A percentile compares a stretch with the other conserved stretches of the same genome.
These are phyloP conservation scores for Chinchilla lanigera DNA, from an alignment of 2,113 vertebrate genomes.

Conservation along the genomic window DNA sequence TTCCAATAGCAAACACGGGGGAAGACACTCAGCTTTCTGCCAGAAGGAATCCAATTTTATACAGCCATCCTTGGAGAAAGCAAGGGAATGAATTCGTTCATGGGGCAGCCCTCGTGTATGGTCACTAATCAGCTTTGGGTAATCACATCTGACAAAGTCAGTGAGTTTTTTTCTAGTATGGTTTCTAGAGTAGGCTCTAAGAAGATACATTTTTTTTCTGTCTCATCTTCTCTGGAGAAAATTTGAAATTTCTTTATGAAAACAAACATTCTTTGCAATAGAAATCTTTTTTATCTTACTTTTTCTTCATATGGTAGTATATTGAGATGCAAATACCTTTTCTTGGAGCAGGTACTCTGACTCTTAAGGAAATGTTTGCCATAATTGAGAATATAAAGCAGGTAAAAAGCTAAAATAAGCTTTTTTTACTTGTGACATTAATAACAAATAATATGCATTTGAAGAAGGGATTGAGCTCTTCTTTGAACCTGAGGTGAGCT, in stretches of 20 bases:
- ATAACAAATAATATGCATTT: background rate
- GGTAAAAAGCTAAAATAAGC: background rate
- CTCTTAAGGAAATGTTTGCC: background rate
- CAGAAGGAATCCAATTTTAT: background rate
- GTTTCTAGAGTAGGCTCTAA: background rate
- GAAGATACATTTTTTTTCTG: background rate
- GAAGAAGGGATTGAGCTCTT: background rate
- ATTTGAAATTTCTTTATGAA: background rate
- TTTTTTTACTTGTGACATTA: background rate
- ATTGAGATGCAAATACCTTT: background rate
- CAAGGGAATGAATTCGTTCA: conserved; percentile 1
- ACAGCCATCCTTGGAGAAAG: background rate
- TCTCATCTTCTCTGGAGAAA: conserved; percentile 3
- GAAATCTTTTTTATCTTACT: background rate
- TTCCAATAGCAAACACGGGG: background rate
- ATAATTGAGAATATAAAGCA: background rate
- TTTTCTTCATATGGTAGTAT: background rate
- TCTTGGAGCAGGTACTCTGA: background rate
- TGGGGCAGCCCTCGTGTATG: background rate
- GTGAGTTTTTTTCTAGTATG: background rate
- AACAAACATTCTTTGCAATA: background rate
- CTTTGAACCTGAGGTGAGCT: background rate
- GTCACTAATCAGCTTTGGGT: background rate
- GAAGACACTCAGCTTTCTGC: background rate
- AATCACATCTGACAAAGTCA: background rate